A percentile compares a stretch with the other conserved stretches of the same genome.
Conservation (phyloP, 2,888 invertebrate genomes). For the Aricia artaxerxes region DNA sequence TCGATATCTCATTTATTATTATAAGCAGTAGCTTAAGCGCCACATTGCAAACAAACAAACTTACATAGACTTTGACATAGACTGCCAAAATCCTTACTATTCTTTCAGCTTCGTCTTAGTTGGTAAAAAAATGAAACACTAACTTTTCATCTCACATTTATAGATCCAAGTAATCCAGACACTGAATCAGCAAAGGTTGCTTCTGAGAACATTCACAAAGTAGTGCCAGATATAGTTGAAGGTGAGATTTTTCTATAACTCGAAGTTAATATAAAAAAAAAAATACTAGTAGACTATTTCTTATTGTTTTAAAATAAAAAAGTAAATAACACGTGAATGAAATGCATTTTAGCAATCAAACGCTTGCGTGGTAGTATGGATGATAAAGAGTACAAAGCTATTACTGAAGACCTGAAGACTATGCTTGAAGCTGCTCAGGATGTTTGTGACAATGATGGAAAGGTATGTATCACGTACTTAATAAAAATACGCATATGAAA, state of each 20-base stretch:
- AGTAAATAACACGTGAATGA: not conserved
- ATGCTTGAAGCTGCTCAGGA: slow-evolving; percentile 37
- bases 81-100: not conserved
- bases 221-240: slow-evolving; percentile 36
- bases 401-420: slow-evolving; percentile 35
- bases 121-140: too few species aligned
- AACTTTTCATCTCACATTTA: not conserved
- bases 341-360: slow-evolving; percentile 10
- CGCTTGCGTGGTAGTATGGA: slow-evolving; percentile 31
- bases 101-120: too few species aligned
- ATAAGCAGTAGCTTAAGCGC: too few species aligned
- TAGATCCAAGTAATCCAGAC: slow-evolving; percentile 36
- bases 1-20: too few species aligned
- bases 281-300: not conserved
- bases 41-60: not conserved
- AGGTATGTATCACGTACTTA: not conserved
- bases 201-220: slow-evolving; percentile 31
- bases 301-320: not conserved
- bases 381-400: slow-evolving; percentile 33
- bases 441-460: slow-evolving; percentile 27
- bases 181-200: slow-evolving; percentile 35
- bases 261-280: not conserved
- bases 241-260: slow-evolving; percentile 32
- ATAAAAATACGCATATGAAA: too few species aligned
- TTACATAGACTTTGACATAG: not conserved